phyloP scores from a whole-genome alignment of 2,797 vertebrate species.

The Cryptoprocta ferox region DNA sequence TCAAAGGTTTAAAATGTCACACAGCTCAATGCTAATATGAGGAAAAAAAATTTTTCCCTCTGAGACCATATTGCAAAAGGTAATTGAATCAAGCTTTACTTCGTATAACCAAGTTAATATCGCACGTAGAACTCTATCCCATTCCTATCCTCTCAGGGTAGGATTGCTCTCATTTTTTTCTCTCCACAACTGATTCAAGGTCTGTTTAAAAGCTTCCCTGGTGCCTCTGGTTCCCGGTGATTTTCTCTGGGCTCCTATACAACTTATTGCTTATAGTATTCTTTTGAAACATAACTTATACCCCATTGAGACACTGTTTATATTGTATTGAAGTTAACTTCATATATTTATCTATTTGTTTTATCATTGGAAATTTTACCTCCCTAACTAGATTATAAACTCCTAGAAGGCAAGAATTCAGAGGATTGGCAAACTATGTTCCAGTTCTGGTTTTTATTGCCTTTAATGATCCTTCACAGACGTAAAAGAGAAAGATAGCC shows the following conservation, averaged over 20 bases:
- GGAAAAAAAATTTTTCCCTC: not conserved
- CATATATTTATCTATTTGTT: conserved; percentile 8
- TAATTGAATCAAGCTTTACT: not conserved
- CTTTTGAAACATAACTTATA: not conserved
- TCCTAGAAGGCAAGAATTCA: not conserved
- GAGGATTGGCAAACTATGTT: not conserved
- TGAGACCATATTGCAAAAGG: not conserved
- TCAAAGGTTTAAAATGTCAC: not conserved
- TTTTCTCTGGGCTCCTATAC: not conserved
- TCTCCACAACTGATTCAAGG: not conserved
- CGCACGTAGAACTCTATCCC: not conserved
- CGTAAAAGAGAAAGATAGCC: not conserved
- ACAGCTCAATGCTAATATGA: not conserved
- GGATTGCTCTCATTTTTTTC: not conserved
- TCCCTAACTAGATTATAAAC: not conserved
- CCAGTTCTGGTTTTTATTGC: not conserved
- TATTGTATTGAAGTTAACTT: conserved; percentile 14
- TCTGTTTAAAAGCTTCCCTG: not conserved
- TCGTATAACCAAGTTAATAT: not conserved
- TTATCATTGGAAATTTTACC: not conserved
- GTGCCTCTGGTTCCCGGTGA: not conserved
- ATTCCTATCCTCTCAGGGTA: not conserved
- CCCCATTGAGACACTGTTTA: not conserved
- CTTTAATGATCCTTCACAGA: not conserved
- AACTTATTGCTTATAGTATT: not conserved